These are phyloP conservation scores for Cydia splendana DNA, from an alignment of 1,140 invertebrate species.

Conservation along the genomic window DNA sequence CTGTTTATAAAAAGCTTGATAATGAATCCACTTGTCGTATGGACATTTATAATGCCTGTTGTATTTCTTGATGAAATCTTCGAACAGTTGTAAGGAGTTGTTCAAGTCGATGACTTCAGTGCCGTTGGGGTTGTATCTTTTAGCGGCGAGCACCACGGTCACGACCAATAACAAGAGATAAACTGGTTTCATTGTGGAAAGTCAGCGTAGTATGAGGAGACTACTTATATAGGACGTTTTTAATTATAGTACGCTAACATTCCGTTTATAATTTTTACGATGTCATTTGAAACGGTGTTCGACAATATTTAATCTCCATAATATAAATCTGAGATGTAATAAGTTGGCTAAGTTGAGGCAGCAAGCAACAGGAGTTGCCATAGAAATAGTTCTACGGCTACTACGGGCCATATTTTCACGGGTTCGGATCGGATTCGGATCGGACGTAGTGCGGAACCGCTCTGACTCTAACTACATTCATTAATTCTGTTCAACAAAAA, in stretches of 20 bases:
- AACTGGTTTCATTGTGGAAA: not conserved
- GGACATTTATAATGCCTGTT: not conserved
- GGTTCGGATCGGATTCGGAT: too few species aligned
- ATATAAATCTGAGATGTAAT: not conserved
- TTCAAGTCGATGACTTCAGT: not conserved
- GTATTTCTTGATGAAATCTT: not conserved
- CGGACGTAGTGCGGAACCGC: too few species aligned
- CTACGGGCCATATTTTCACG: too few species aligned
- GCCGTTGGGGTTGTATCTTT: not conserved
- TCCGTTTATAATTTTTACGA: not conserved
- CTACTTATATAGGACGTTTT: not conserved
- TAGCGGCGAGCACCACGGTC: not conserved
- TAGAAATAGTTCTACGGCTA: too few species aligned
- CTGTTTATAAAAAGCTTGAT: not conserved
- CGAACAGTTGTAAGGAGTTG: not conserved
- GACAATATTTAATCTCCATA: not conserved
- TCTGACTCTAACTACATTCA: too few species aligned
- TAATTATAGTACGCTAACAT: not conserved
- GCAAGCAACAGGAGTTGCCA: too few species aligned
- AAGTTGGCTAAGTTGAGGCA: not conserved
- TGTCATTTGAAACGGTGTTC: not conserved
- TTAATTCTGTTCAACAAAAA: too few species aligned
- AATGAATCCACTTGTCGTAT: not conserved
- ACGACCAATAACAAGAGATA: not conserved
- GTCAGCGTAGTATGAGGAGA: not conserved